Evolutionary conservation across 2,888 invertebrate genomes (phyloP).

Genomic region (Baronia brevicornis): DNA sequence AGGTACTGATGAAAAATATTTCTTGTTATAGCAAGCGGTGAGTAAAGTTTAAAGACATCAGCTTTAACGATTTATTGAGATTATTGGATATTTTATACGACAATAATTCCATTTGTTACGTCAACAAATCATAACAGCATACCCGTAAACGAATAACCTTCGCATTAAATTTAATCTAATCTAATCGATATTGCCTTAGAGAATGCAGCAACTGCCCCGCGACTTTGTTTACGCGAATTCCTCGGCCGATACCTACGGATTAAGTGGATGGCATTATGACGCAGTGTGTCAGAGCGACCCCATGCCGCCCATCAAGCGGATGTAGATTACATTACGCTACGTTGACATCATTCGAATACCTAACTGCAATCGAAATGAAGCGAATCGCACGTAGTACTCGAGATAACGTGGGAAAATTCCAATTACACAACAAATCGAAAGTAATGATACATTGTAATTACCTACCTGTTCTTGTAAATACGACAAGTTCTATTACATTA

Average conservation of each 20-base stretch:
- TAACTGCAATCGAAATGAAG: conserved; percentile 16
- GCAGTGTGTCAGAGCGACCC: conserved; percentile 27
- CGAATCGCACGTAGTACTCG: conserved; percentile 16
- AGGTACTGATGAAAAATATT: no score
- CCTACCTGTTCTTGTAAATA: background rate
- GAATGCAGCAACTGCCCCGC: conserved; percentile 8
- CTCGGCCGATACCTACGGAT: conserved; percentile 3
- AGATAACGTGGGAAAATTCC: conserved; percentile 32
- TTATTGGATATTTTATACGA: no score
- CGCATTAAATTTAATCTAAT: conserved; percentile 10
- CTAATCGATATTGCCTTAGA: conserved; percentile 10
- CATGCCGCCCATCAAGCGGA: conserved; percentile 45
- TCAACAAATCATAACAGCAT: no score
- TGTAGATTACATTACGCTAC: conserved; percentile 59
- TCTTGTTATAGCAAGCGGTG: no score
- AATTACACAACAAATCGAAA: conserved; percentile 16
- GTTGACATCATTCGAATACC: conserved; percentile 47
- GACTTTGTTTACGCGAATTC: conserved; percentile 11
- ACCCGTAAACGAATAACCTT: no score
- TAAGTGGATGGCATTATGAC: conserved; percentile 5
- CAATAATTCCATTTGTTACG: no score
- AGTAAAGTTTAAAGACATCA: no score
- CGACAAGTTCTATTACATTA: background rate
- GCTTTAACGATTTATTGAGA: no score
- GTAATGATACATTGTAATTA: conserved; percentile 2